Base-by-base conservation (phyloP, 2,113 vertebrate species). In the Equus quagga region DNA sequence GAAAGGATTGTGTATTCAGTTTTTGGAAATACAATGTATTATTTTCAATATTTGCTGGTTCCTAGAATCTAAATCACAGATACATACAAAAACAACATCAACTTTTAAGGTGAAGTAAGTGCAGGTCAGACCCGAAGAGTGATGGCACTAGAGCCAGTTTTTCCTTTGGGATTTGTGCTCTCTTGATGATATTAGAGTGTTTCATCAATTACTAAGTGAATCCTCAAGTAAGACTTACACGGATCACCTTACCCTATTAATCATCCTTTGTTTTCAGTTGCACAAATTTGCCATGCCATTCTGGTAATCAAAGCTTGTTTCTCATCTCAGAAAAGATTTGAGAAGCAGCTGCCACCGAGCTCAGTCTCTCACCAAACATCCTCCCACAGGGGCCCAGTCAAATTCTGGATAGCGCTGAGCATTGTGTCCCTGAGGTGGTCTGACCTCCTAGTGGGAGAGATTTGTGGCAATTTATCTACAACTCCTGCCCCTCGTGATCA, bases 321-420 rank as follows among this genome's bases (percentile, higher is more conserved):
- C 41, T 60, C 58, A 79, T 84, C 89, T 91, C 46, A 83, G 62
- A 87, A 96, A 69, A 96, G 41, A 83, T 92, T 89, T 69, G 67
- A 33, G 11, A 64, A 46, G 62, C 13, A 56, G 24, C 10, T 72
- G 33, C 23, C 23, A 67, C 8, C 19, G 56, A 62, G 41, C 76
- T 89, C n/a, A 76, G 51, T 10, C 15, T 83, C 80, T 76, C 6
- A 80, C 7, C 17, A 26, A 60, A 21, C 44, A 19, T 51, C 4
- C 26, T 93, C 44, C 28, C 41, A 9, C 62, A 70, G 46, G 73
- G 51, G 31, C 10, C n/a, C n/a, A 76, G n/a, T 33, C 31, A 83
- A 26, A 49, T 31, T 60, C 58, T 49, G 18, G 12, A 24, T 62
- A 26, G 70, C 28, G 31, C 31, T 19, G 65, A 21, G 15, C 4